phyloP scores from a whole-genome alignment of 2,797 vertebrate genomes.

The Pangasius krempfi region DNA sequence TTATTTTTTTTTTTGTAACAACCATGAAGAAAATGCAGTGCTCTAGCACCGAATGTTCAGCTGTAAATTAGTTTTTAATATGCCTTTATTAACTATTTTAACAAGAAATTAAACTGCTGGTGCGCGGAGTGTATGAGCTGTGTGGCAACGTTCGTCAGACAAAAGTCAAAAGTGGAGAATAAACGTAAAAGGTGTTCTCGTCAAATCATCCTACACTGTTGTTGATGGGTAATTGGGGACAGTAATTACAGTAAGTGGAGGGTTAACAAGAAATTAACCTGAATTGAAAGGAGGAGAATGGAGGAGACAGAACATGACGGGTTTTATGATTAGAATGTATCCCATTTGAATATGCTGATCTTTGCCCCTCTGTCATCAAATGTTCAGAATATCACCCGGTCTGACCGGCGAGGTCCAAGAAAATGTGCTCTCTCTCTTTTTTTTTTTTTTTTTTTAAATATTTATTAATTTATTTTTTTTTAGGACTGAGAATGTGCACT shows the following conservation, averaged over 20 bases:
- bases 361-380: slow-evolving; percentile 54
- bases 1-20: neutral
- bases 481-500: slow-evolving; percentile 19
- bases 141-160: slow-evolving; percentile 33
- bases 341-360: slow-evolving; percentile 57
- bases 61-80: neutral
- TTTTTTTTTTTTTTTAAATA: neutral
- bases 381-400: slow-evolving; percentile 42
- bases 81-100: slow-evolving; percentile 32
- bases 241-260: slow-evolving; percentile 60
- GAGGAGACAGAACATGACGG: slow-evolving; percentile 44
- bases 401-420: slow-evolving; percentile 29
- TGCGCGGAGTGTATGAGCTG: neutral
- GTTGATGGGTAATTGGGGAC: slow-evolving; percentile 60
- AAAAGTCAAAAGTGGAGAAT: slow-evolving; percentile 42
- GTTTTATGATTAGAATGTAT: slow-evolving; percentile 49
- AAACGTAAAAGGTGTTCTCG: slow-evolving; percentile 44
- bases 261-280: slow-evolving; percentile 63
- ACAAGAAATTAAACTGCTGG: slow-evolving; percentile 13
- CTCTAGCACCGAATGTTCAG: neutral
- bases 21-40: neutral
- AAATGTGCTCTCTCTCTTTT: neutral
- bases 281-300: slow-evolving; percentile 49
- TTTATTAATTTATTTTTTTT: neutral
- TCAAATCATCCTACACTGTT: slow-evolving; percentile 49